Conservation (phyloP, 2,113 vertebrate species). For the Porphyrio hochstetteri region DNA sequence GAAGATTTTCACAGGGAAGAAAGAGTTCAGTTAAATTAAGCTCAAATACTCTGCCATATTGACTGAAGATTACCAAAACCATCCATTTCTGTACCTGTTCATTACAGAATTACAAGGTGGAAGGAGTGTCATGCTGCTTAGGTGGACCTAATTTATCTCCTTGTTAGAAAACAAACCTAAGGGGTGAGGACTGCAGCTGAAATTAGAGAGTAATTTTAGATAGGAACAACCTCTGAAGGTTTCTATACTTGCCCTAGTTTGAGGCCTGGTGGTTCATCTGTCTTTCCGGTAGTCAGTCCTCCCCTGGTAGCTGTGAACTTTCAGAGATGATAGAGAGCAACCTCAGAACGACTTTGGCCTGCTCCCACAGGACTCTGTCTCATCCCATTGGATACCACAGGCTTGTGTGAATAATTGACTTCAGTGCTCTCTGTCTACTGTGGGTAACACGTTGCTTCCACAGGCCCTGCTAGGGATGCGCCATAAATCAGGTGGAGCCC, state of each 20-base stretch:
- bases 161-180: background rate
- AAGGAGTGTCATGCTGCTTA: background rate
- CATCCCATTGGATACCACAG: too few relatives aligned
- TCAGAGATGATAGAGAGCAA: background rate
- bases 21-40: background rate
- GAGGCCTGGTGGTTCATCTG: background rate
- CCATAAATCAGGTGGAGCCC: background rate
- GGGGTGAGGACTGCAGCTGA: background rate
- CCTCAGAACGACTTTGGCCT: background rate
- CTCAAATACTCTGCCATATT: background rate
- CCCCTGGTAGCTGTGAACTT: background rate
- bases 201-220: background rate
- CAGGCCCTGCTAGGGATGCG: background rate
- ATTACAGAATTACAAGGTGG: background rate
- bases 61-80: background rate
- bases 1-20: background rate
- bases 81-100: background rate
- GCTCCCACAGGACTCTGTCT: background rate
- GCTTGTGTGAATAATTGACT: background rate
- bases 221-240: background rate
- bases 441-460: background rate
- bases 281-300: rapidly evolving
- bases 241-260: background rate
- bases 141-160: background rate
- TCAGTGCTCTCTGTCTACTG: background rate